Base-by-base conservation (phyloP, 1,140 invertebrate species). In the Protaetia brevitarsis region DNA sequence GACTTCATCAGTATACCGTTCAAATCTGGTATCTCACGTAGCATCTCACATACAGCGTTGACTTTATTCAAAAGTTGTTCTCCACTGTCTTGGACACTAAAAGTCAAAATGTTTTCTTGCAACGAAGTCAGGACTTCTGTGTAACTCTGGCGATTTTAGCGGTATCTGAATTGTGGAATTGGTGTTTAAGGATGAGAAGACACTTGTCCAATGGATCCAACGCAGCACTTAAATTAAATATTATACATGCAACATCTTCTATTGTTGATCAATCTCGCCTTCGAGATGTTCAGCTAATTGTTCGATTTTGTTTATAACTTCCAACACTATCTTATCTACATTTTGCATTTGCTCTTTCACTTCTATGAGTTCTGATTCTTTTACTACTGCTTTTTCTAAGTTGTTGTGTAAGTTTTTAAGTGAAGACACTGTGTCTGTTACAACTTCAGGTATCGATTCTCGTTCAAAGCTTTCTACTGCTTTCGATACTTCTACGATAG, bases 31-130 rank as follows among this genome's bases (percentile, higher is more conserved):
- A 51, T 23, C 10, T 51, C 26, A 8, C 19, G 0, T 8, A 51
- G 10, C 26, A 23, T 19, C 10, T 51, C 19, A 51, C 7, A 7
- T 23, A 51, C 6, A 8, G 41, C 21, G 8, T 7, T 16, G 19
- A 51, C 7, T 16, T 27, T 34, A 4, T 62, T 62, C 1, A 11
- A 16, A 19, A 36, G 11, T 34, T 62, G 29, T 6, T 34, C 31
- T 26, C 10, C 29, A 21, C 26, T 36, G 23, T 62, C 60, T 62
- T 62, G 29, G 1, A 27, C 16, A 34, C 60, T 62, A 27, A 62
- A 62, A 2, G 29, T 31, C 7, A 31, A 5, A 34, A 62, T 36
- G 16, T 23, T 30, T 10, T 31, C 31, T 11, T 59, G 57, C 6
- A 59, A 13, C 13, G 10, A 2, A 13, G 28, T 59, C 23, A 62